Percentiles rank a stretch among this genome's conserved stretches.
Conservation (phyloP, 2,113 vertebrate species). For the Chinchilla lanigera region DNA sequence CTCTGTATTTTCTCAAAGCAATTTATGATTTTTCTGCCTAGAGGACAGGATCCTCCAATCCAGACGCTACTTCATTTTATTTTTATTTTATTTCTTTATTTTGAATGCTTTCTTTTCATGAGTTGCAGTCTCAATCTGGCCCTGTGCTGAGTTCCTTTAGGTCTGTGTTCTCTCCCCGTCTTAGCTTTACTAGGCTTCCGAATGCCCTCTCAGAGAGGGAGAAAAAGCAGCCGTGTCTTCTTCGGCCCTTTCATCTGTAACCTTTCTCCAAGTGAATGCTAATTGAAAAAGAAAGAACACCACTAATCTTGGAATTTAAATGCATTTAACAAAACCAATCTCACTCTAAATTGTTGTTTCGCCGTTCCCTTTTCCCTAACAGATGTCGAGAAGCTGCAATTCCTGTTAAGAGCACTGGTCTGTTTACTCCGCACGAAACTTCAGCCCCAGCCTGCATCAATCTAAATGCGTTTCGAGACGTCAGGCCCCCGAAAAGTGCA, state of each 20-base stretch:
- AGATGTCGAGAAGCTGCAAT: slow-evolving; percentile 92
- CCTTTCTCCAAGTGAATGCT: slow-evolving; percentile 93
- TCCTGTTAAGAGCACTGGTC: slow-evolving; percentile 93
- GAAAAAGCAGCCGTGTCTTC: slow-evolving; percentile 75
- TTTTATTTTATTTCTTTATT: not conserved
- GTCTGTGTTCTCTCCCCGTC: slow-evolving; percentile 73
- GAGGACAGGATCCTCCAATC: slow-evolving; percentile 77
- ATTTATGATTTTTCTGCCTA: slow-evolving; percentile 65
- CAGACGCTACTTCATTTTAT: not conserved
- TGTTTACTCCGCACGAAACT: slow-evolving; percentile 91
- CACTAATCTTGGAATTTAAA: slow-evolving; percentile 95
- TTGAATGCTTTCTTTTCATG: slow-evolving; percentile 51
- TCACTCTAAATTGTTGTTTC: slow-evolving; percentile 92
- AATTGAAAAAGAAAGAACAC: slow-evolving; percentile 94
- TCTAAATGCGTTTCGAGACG: slow-evolving; percentile 90
- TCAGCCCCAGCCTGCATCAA: slow-evolving; percentile 89
- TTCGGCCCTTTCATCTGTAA: slow-evolving; percentile 90
- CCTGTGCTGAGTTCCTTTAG: slow-evolving; percentile 74
- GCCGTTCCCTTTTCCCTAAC: slow-evolving; percentile 91
- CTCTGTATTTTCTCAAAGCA: slow-evolving; percentile 73
- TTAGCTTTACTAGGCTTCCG: slow-evolving; percentile 79
- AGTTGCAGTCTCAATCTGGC: slow-evolving; percentile 67
- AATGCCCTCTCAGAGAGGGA: slow-evolving; percentile 83
- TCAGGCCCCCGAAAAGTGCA: slow-evolving; percentile 89
- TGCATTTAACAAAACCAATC: slow-evolving; percentile 95